Evolutionary conservation across 2,113 vertebrate genomes (phyloP), one percentile per base, ranked within the genome.

Genomic region (Oreochromis tanganicae): DNA sequence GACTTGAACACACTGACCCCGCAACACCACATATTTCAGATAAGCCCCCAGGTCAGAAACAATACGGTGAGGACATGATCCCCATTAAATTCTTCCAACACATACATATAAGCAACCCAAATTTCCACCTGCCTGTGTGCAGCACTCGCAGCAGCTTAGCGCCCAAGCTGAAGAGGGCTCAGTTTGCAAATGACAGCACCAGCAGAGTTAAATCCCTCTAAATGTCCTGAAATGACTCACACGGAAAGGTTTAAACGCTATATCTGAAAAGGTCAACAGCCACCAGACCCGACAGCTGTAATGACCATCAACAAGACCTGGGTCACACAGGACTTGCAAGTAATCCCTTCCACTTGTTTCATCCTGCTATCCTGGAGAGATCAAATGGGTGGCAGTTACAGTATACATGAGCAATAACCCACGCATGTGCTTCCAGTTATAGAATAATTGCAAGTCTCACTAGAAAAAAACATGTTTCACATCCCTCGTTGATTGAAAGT

Each of bases 191-290:
- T 89, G 88, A 83, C 81, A 83, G 87, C 59, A 38, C 41, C 84
- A 86, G 83, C 85, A 61, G 59, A 84, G 85, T 68, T 91, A 91
- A 93, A 93, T 88, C 90, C 82, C 29, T 83, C 34, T 87, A 90
- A 92, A 94, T 93, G 85, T 91, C 93, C 91, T 85, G 71, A 91
- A 88, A 90, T 91, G 83, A 89, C 87, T 81, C 66, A 71, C 66
- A 87, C 27, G 79, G 56, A 85, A 61, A 75, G 78, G 21, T 91
- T 92, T 93, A 82, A 90, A 73, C 29, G 86, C 71, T 87, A 81
- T 52, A 79, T 85, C 80, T 63, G 38, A 91, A 94, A 93, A 93
- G 93, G 92, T 93, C 59, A 34, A 84, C 71, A 54, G 38, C 41
- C 84, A 88, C 81, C 83, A 75, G 83, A 82, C 81, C 52, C 14